phyloP scores from a whole-genome alignment of 2,797 vertebrate genomes.

The Vespertilio murinus region DNA sequence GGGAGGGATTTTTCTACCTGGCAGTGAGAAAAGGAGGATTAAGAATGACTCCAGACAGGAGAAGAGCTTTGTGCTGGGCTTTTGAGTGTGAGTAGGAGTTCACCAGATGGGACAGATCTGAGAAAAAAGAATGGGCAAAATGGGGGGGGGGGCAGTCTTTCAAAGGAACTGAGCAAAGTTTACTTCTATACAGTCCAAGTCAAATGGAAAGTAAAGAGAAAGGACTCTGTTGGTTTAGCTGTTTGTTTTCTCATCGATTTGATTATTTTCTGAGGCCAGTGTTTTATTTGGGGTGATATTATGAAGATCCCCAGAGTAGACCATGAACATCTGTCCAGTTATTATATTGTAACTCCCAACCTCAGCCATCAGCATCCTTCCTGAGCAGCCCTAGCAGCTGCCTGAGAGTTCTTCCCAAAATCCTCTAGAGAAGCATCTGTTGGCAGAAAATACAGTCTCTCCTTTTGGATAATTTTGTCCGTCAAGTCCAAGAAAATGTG shows the following conservation, averaged over 20 bases:
- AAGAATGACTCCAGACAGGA: background rate
- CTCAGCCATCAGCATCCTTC: background rate
- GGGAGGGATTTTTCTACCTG: background rate
- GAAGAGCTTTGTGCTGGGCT: background rate
- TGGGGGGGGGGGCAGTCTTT: background rate
- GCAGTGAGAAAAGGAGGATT: background rate
- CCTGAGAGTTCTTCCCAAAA: background rate
- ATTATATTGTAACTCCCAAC: background rate
- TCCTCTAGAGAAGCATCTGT: background rate
- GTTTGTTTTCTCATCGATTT: background rate
- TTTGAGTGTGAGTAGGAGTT: slow-evolving; percentile 5
- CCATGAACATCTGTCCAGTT: background rate
- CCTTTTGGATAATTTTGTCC: background rate
- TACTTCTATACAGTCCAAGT: background rate
- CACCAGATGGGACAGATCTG: background rate
- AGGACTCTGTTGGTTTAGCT: background rate
- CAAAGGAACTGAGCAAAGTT: background rate
- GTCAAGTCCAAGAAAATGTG: background rate
- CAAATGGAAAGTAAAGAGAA: background rate
- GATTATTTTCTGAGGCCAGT: background rate
- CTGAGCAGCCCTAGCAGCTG: background rate
- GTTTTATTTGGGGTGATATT: background rate
- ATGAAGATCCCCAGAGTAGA: background rate
- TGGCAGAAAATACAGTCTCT: background rate
- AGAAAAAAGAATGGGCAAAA: background rate